Evolutionary conservation across 2,113 vertebrate species (phyloP).

Genomic region (Zosterops borbonicus): DNA sequence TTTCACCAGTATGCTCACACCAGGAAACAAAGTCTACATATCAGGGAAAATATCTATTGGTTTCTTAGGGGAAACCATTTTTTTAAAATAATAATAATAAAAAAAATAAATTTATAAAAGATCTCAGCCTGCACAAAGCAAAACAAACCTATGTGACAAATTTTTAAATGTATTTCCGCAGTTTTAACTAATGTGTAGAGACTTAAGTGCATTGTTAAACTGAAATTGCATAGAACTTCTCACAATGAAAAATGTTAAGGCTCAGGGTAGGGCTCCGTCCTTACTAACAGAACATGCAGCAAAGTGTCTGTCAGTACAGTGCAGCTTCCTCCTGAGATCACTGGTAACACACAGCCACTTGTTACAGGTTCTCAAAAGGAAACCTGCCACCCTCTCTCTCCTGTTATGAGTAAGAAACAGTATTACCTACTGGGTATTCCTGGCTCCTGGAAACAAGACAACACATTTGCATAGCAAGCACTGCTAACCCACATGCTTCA

Average conservation of each 20-base stretch:
- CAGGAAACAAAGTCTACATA: not conserved
- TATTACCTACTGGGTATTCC: not conserved
- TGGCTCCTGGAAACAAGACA: not conserved
- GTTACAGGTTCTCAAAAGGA: not conserved
- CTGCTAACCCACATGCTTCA: not conserved
- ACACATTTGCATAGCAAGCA: not conserved
- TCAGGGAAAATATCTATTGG: not conserved
- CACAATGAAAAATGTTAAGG: not conserved
- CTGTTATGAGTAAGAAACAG: not conserved
- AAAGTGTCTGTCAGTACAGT: not conserved
- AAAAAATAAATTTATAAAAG: not conserved
- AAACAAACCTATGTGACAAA: not conserved
- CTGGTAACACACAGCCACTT: not conserved
- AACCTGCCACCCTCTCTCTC: not conserved
- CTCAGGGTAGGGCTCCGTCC: not conserved
- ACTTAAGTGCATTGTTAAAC: not conserved
- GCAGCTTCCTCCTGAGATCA: not conserved
- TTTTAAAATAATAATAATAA: not conserved
- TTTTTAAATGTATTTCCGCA: not conserved
- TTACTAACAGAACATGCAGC: not conserved
- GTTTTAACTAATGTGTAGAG: fast-evolving
- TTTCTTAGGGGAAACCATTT: not conserved
- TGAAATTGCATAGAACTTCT: not conserved
- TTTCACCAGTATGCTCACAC: not conserved
- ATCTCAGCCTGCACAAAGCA: not conserved